phyloP scores from a whole-genome alignment of 2,888 invertebrate genomes.

The Tillus elongatus region DNA sequence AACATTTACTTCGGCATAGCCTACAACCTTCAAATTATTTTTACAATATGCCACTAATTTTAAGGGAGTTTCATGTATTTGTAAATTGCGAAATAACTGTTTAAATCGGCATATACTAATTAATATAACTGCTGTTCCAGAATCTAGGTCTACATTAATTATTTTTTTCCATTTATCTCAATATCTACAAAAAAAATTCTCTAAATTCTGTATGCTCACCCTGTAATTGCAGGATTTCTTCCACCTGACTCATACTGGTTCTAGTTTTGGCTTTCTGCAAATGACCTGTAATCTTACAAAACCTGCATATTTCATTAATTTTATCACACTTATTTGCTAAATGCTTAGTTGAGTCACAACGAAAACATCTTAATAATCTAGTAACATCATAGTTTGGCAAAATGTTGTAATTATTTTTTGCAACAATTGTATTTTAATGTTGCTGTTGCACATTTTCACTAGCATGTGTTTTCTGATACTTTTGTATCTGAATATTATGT shows the following conservation, averaged over 20 bases:
- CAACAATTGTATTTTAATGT: too few relatives aligned
- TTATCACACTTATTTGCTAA: conserved; percentile 5
- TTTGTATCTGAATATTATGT: background rate
- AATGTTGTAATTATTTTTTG: too few relatives aligned
- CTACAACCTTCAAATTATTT: conserved; percentile 13
- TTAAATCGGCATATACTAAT: too few relatives aligned
- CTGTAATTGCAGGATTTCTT: conserved; percentile 7
- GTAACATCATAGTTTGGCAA: too few relatives aligned
- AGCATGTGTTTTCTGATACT: background rate
- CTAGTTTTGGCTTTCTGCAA: conserved; percentile 10
- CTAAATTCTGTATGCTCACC: conserved; percentile 1
- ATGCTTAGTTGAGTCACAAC: background rate
- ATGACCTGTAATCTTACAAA: conserved; percentile 9
- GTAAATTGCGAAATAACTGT: too few relatives aligned
- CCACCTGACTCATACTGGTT: background rate
- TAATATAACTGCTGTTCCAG: too few relatives aligned
- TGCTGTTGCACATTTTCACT: background rate
- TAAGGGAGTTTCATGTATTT: too few relatives aligned
- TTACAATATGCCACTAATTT: conserved; percentile 18
- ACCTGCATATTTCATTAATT: conserved; percentile 4
- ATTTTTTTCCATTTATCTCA: background rate
- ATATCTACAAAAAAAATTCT: conserved; percentile 3
- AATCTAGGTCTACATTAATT: background rate
- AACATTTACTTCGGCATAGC: conserved; percentile 16
- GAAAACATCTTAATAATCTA: too few relatives aligned